Base-by-base conservation (phyloP, 2,888 invertebrate species). In the Drosophila formosana region DNA sequence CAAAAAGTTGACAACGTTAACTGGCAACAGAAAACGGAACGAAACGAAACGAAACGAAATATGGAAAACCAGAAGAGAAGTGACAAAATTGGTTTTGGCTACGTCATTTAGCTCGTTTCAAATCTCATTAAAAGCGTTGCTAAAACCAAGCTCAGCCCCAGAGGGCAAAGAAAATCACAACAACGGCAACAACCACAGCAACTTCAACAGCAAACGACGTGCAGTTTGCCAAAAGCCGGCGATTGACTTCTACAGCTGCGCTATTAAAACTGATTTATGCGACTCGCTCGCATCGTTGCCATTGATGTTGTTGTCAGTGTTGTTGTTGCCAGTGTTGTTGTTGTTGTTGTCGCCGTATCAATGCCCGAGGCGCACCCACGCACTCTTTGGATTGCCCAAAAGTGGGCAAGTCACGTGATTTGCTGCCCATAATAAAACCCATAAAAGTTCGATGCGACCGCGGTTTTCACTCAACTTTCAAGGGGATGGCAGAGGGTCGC, bases 381-480 rank as follows among this genome's bases (percentile, higher is more conserved):
- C 82, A 78, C 65, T 60, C 26, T 25, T 37, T 49, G 57, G 62
- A 75, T 68, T 66, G 74, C 78, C 72, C 74, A 66, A 82, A 82
- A 82, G 68, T 82, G 85, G 85, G 83, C 82, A 75, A 79, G 83
- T 84, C 83, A 83, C 85, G 82, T 83, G 83, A 79, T 83, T 85
- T 69, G 75, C 73, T 76, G 73, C 60, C 73, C 73, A 70, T 76
- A 70, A 70, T 76, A 70, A 77, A 65, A 61, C 34, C 53, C 80
- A 79, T 79, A 82, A 83, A 84, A 82, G 77, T 79, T 81, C 79
- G 79, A 75, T 81, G 75, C 64, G 71, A 46, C 53, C 67, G 67
- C 58, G 74, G 71, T 65, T 65, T 66, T 64, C 50, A 43, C 57
- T 49, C 56, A 65, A 7, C 30, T 30, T 30, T 5, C 30, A 5